Conservation (phyloP, 2,888 invertebrate species). For the Ophioninae sp. region DNA sequence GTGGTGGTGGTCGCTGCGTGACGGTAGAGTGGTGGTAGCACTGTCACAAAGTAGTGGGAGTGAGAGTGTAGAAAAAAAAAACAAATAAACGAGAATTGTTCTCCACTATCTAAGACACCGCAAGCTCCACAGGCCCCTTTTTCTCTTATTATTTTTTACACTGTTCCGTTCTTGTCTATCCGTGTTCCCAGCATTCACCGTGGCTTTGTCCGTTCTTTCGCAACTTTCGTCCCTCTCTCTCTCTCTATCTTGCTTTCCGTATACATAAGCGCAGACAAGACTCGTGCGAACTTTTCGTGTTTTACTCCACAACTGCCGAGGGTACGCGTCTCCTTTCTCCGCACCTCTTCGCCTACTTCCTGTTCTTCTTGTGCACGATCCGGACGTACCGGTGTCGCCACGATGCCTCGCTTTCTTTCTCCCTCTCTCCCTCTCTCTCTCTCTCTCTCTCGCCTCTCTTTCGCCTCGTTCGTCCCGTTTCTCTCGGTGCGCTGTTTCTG, state of each 20-base stretch:
- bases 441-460: conserved; percentile 23
- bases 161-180: conserved; percentile 57
- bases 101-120: conserved; percentile 49
- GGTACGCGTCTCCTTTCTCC: conserved; percentile 54
- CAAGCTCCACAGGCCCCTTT: conserved; percentile 56
- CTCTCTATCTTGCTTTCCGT: conserved; percentile 18
- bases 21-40: conserved; percentile 47
- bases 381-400: conserved; percentile 46
- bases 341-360: conserved; percentile 69
- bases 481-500: conserved; percentile 51
- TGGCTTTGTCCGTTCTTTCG: conserved; percentile 30
- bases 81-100: conserved; percentile 53
- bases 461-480: conserved; percentile 37
- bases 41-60: conserved; percentile 52
- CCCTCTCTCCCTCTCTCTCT: conserved; percentile 28
- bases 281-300: conserved; percentile 46
- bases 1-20: conserved; percentile 20
- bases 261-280: conserved; percentile 46
- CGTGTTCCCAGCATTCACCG: conserved; percentile 27
- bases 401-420: conserved; percentile 19
- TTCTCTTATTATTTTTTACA: conserved; percentile 63
- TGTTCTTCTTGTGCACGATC: conserved; percentile 59
- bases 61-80: conserved; percentile 22
- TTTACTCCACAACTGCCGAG: conserved; percentile 23
- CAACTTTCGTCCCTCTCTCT: conserved; percentile 29